Base-by-base conservation (phyloP, 92 coral and sea anemone species). In the Meandrina meandrites region DNA sequence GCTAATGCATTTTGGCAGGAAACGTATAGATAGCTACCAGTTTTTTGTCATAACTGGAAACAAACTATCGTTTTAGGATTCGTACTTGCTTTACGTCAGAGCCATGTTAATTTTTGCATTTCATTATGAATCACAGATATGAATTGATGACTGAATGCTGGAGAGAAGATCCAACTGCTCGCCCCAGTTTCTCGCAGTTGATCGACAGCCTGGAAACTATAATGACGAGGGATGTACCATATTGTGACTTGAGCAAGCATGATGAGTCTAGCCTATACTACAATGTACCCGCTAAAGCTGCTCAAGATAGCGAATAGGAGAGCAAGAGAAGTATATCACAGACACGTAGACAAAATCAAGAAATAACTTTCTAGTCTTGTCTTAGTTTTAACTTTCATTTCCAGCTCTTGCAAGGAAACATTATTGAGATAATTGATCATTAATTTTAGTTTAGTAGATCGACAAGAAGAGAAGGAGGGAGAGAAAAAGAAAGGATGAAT, bases 151-250 rank as follows among this genome's bases (percentile, higher is more conserved):
- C 81, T 19, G 5, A 31, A 53, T 78, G 81, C 28, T 78, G 81
- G 81, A 32, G 15, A 14, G 66, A 78, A 9, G 67, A 78, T 57
- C 81, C 81, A 14, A 28, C 24, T 12, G 16, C 45, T 78, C 81
- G 81, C 67, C 81, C 81, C 66, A 78, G 81, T 78, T 78, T 78
- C 28, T 51, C 37, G 1, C 37, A 30, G 15, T 18, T 78, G 30
- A 27, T 78, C 16, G 81, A 54, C 60, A 28, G 27, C 53, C 28
- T 78, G 67, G 81, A 78, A 53, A 66, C 24, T 32, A 51, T 78
- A 14, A 51, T 78, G 81, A 18, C 60, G n/a, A 78, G 27, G 68
- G 81, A 78, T 32, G 81, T 51, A 78, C n/a, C 81, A 15, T 78
- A 78, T 22, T 51, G 60, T 9, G 50, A 78, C 42, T 1, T 53